Evolutionary conservation across 2,888 invertebrate species (phyloP).

Genomic region (Pyrochroa serraticornis): DNA sequence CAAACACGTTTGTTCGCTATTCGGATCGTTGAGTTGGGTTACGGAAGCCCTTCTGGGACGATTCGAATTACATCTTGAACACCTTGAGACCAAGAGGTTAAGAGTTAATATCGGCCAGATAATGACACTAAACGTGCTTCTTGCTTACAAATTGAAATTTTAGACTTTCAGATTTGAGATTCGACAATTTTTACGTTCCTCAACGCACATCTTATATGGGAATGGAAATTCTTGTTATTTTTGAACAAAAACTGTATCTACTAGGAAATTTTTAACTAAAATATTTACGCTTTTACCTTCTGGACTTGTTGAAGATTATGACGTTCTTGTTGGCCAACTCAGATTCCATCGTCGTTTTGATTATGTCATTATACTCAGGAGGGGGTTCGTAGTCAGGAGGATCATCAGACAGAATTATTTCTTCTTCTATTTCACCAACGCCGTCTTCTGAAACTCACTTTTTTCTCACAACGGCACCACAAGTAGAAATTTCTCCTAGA

Average conservation of each 20-base stretch:
- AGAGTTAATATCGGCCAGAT: not conserved
- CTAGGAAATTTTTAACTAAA: too few species aligned
- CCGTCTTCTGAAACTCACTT: constrained; percentile 45
- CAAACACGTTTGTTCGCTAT: not conserved
- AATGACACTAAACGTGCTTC: not conserved
- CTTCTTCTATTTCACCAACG: constrained; percentile 53
- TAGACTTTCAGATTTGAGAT: too few species aligned
- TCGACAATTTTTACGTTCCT: too few species aligned
- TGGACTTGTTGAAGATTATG: not conserved
- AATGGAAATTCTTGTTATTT: too few species aligned
- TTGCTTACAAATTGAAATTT: not conserved
- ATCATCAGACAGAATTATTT: constrained; percentile 64
- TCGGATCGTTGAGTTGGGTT: not conserved
- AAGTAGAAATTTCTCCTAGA: constrained; percentile 5
- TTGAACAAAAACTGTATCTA: too few species aligned
- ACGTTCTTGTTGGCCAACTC: not conserved
- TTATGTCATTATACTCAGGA: constrained; percentile 73
- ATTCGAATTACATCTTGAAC: constrained; percentile 4
- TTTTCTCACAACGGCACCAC: not conserved
- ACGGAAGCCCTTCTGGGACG: not conserved
- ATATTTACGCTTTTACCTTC: too few species aligned
- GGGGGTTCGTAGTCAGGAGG: constrained; percentile 74
- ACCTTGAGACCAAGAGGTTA: constrained; percentile 4
- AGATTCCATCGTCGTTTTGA: constrained; percentile 25
- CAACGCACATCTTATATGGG: too few species aligned